Percentiles rank a stretch among this genome's conserved stretches.
phyloP scores from a whole-genome alignment of 2,113 vertebrate genomes.

The Uria aalge region DNA sequence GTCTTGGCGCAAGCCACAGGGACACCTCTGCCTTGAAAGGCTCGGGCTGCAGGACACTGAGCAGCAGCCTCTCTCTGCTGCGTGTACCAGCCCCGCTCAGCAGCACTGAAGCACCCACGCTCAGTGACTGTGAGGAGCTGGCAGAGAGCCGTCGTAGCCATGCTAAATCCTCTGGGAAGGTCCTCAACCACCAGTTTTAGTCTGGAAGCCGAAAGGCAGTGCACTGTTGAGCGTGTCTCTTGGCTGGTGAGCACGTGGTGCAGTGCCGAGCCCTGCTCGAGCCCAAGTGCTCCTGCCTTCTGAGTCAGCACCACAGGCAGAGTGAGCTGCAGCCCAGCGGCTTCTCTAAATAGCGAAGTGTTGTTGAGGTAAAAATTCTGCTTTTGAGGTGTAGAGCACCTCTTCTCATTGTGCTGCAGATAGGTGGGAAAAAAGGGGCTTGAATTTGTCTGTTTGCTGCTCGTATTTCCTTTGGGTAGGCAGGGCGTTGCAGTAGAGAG shows the following conservation, averaged over 20 bases:
- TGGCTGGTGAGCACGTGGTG: not conserved
- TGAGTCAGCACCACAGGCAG: fast-evolving
- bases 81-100: not conserved
- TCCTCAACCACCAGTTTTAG: not conserved
- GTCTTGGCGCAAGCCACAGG: not conserved
- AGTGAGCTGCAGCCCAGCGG: not conserved
- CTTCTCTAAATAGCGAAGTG: not conserved
- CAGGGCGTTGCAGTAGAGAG: not conserved
- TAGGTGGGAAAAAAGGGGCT: not conserved
- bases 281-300: not conserved
- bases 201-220: not conserved
- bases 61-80: not conserved
- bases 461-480: not conserved
- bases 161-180: not conserved
- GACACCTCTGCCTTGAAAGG: not conserved
- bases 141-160: not conserved
- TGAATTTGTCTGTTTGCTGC: not conserved
- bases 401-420: not conserved
- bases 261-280: fast-evolving
- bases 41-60: not conserved
- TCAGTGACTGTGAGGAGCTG: not conserved
- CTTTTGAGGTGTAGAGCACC: not conserved
- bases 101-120: fast-evolving
- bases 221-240: not conserved
- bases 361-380: not conserved